Evolutionary conservation across 2,113 vertebrate genomes (phyloP).

Genomic region (Physeter macrocephalus): DNA sequence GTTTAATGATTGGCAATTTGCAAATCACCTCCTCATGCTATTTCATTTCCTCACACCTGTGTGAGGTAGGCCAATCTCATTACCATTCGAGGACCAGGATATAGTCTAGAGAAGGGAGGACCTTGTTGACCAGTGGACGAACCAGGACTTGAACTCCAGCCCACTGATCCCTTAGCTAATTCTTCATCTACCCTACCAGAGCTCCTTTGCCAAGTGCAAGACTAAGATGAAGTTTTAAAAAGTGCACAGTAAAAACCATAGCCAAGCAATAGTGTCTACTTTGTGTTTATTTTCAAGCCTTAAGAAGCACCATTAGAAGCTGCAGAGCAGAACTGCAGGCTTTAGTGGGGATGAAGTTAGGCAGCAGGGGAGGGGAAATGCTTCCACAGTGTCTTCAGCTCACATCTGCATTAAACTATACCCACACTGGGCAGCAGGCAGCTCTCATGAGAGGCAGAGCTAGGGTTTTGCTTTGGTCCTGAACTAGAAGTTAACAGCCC

Average conservation of each 20-base stretch:
- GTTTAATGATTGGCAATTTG: background rate
- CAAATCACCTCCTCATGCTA: background rate
- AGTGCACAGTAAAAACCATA: background rate
- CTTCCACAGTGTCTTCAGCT: background rate
- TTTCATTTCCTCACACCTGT: background rate
- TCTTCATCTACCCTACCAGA: background rate
- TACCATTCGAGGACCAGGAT: background rate
- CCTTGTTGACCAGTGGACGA: background rate
- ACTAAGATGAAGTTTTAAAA: background rate
- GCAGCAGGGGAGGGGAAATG: background rate
- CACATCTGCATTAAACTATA: background rate
- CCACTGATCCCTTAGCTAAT: background rate
- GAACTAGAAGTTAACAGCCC: background rate
- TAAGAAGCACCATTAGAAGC: background rate
- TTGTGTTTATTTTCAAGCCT: background rate
- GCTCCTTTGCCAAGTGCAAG: background rate
- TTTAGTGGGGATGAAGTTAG: background rate
- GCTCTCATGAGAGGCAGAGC: background rate
- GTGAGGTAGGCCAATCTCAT: background rate
- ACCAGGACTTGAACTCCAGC: background rate
- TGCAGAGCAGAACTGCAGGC: background rate
- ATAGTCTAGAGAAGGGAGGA: background rate
- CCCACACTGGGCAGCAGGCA: background rate
- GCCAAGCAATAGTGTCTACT: fast-evolving
- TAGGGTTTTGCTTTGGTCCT: background rate